Base-by-base conservation (phyloP, 2,113 vertebrate genomes). In the Agapornis roseicollis region DNA sequence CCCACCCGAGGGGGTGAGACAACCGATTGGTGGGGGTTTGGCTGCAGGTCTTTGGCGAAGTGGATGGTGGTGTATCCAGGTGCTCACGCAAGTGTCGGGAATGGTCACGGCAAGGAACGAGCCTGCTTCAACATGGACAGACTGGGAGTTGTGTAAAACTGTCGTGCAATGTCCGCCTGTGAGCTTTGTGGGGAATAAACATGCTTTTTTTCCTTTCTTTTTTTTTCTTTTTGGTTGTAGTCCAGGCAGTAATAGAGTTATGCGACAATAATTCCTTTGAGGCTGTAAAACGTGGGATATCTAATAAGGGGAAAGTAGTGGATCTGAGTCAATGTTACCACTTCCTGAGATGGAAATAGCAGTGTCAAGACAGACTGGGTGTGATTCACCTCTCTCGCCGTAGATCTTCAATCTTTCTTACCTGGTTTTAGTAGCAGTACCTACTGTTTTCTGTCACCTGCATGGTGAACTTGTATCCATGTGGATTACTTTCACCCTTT, bases 31-130 rank as follows among this genome's bases (percentile, higher is more conserved):
- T 11, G 9, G 37, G 10, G 23, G 17, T 19, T 39, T 5, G 6
- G 31, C 53, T 15, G 28, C 9, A 9, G 19, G 3, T 20, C 8
- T 8, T 8, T 16, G 12, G 64, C 13, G 5, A 12, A 2, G 1
- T 4, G 53, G 5, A 0, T 3, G 2, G 58, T 4, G 0, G 31
- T 12, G 60, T 6, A 0, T 11, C 7, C 33, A 46, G 60, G 41
- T 50, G 60, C 5, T 65, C 22, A 2, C 12, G 3, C 10, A 10
- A 46, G 3, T 33, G 29, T 6, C 2, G 7, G 44, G 28, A 19
- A 13, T 12, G 10, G 25, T 23, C 22, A 0, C 3, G 55, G 56
- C 18, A 17, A 42, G 47, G 41, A 55, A 33, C 3, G 65, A 74
- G 60, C 46, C 37, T 11, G 0, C 9, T 37, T 7, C 27, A 17